Percentiles rank a stretch among this genome's conserved stretches.
Evolutionary conservation across 1,140 invertebrate species (phyloP).

Genomic region (Cylas formicarius): DNA sequence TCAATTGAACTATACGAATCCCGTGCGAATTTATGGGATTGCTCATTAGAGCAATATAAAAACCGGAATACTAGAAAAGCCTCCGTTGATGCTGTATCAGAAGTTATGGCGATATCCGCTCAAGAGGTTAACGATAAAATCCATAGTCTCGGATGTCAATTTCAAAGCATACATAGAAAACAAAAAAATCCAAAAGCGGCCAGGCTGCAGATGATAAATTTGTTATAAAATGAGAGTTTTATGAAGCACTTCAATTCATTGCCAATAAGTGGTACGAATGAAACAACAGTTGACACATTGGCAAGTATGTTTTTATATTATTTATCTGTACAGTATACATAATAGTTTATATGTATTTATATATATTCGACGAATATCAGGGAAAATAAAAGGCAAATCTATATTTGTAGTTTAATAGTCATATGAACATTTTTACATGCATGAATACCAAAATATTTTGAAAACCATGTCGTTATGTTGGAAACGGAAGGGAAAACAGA

Average conservation of each 20-base stretch:
- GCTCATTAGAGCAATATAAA: too few relatives aligned
- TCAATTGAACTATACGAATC: too few relatives aligned
- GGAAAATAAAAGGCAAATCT: slow-evolving; percentile 1
- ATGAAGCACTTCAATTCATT: not conserved
- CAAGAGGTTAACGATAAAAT: slow-evolving; percentile 6
- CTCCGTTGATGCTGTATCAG: too few relatives aligned
- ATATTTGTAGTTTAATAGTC: slow-evolving; percentile 31
- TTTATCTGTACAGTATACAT: not conserved
- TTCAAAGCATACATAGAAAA: slow-evolving; percentile 2
- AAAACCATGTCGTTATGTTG: slow-evolving; percentile 16
- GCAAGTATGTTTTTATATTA: not conserved
- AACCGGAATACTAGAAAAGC: too few relatives aligned
- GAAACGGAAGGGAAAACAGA: slow-evolving; percentile 17
- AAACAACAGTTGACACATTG: not conserved
- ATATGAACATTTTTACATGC: slow-evolving; percentile 39
- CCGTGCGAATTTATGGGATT: too few relatives aligned
- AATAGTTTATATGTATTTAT: not conserved
- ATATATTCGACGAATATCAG: not conserved
- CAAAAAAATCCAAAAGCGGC: not conserved
- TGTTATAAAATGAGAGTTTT: not conserved
- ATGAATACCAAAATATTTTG: slow-evolving; percentile 32
- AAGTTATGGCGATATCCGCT: slow-evolving; percentile 1
- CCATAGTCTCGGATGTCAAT: slow-evolving; percentile 1
- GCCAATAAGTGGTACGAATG: not conserved
- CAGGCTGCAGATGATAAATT: not conserved